Evolutionary conservation across 1,140 invertebrate genomes (phyloP).

Genomic region (Patella vulgata): DNA sequence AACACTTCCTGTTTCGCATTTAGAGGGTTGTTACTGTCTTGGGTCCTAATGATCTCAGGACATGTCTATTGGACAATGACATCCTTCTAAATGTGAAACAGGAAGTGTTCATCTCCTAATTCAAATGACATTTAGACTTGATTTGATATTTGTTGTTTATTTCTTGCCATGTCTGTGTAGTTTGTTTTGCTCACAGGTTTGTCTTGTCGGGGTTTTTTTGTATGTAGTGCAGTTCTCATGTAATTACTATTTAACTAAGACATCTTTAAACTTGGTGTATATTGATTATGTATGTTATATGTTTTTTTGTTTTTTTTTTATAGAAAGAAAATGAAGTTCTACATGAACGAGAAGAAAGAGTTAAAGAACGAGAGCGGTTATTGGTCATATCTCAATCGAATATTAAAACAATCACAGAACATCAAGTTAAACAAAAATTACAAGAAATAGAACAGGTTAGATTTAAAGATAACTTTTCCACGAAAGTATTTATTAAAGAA

Average conservation of each 20-base stretch:
- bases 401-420: slow-evolving; percentile 55
- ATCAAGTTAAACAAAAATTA: slow-evolving; percentile 53
- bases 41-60: no score
- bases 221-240: not conserved
- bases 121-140: no score
- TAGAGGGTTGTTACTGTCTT: no score
- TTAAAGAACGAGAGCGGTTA: slow-evolving; percentile 60
- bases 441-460: slow-evolving; percentile 50
- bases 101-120: no score
- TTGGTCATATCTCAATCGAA: slow-evolving; percentile 53
- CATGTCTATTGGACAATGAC: no score
- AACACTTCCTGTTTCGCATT: no score
- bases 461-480: not conserved
- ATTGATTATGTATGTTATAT: not conserved
- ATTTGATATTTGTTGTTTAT: no score
- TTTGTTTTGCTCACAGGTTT: no score
- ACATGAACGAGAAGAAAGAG: slow-evolving; percentile 50
- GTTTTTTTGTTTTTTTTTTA: slow-evolving; percentile 3
- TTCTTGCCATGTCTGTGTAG: no score
- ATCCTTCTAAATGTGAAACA: no score
- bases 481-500: no score
- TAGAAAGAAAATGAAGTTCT: slow-evolving; percentile 56
- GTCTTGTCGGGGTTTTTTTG: no score
- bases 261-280: not conserved
- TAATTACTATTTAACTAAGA: not conserved